Conservation (phyloP, 2,888 invertebrate genomes). For the Phasia obesa region DNA sequence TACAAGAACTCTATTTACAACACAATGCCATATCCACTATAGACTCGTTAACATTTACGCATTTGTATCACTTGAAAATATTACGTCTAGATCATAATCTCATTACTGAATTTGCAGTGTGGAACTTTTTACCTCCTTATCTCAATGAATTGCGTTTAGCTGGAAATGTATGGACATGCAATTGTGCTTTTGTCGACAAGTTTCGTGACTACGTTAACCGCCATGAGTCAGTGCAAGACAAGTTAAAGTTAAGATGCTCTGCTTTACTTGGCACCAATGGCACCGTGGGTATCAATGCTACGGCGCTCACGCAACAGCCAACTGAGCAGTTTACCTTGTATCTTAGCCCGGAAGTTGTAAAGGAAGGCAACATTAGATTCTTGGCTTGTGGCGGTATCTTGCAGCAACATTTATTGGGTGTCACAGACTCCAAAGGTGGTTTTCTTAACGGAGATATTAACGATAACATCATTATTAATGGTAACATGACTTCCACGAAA, state of each 20-base stretch:
- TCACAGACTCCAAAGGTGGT: conserved; percentile 70
- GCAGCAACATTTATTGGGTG: conserved; percentile 73
- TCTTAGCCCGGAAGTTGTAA: conserved; percentile 72
- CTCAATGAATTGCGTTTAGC: conserved; percentile 88
- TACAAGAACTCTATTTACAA: conserved; percentile 93
- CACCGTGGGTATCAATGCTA: conserved; percentile 73
- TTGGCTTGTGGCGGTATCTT: conserved; percentile 77
- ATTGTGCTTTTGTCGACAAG: conserved; percentile 91
- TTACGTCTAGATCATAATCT: conserved; percentile 92
- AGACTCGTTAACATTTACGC: conserved; percentile 92
- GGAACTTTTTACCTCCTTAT: conserved; percentile 87
- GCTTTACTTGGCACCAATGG: conserved; percentile 79
- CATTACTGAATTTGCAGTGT: conserved; percentile 91
- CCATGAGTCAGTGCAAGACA: conserved; percentile 89
- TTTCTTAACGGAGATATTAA: conserved; percentile 71
- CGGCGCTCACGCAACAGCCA: conserved; percentile 58
- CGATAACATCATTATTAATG: conserved; percentile 79
- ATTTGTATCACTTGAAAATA: conserved; percentile 91
- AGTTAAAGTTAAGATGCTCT: conserved; percentile 89
- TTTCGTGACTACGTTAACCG: conserved; percentile 91
- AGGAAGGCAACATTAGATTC: conserved; percentile 72
- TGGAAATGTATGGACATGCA: conserved; percentile 93
- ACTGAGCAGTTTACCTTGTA: conserved; percentile 76
- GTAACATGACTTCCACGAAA: conserved; percentile 88
- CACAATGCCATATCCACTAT: conserved; percentile 92